A percentile compares a stretch with the other conserved stretches of the same genome.
Evolutionary conservation across 2,113 vertebrate species (phyloP).

Genomic region (Antigone vipio): DNA sequence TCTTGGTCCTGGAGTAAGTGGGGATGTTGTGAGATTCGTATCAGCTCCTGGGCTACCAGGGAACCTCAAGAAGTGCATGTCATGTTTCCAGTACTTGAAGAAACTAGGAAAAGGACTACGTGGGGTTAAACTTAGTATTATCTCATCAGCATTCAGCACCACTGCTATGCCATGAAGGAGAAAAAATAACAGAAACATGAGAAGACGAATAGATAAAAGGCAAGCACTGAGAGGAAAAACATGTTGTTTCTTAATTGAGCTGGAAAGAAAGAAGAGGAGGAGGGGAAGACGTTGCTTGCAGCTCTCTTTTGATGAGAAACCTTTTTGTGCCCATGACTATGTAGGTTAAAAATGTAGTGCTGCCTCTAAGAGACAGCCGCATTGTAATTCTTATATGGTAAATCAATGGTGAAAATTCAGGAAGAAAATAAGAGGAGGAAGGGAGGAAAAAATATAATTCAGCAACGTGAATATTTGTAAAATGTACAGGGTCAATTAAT

Average conservation of each 20-base stretch:
- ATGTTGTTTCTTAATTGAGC: slow-evolving; percentile 65
- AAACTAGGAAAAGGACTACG: background rate
- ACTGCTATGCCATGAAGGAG: slow-evolving; percentile 13
- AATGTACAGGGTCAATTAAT: background rate
- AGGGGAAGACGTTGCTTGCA: slow-evolving; percentile 3
- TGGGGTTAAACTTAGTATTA: slow-evolving; percentile 52
- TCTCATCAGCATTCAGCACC: slow-evolving; percentile 62
- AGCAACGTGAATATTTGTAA: background rate
- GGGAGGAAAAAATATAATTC: background rate
- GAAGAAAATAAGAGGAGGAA: background rate
- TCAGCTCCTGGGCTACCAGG: background rate
- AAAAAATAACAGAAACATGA: slow-evolving; percentile 63
- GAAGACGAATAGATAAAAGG: slow-evolving; percentile 65
- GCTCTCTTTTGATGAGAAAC: slow-evolving; percentile 44
- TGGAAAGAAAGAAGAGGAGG: slow-evolving; percentile 26
- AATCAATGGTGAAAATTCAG: background rate
- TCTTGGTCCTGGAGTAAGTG: background rate
- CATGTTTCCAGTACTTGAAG: slow-evolving; percentile 3
- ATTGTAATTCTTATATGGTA: background rate
- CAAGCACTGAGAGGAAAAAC: slow-evolving; percentile 28
- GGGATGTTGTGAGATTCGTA: background rate
- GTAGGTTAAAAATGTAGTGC: slow-evolving; percentile 26
- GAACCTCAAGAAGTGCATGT: slow-evolving; percentile 7
- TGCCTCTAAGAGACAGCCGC: background rate
- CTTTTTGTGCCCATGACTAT: background rate